Evolutionary conservation across 2,797 vertebrate species (phyloP).

Genomic region (Molossus molossus): DNA sequence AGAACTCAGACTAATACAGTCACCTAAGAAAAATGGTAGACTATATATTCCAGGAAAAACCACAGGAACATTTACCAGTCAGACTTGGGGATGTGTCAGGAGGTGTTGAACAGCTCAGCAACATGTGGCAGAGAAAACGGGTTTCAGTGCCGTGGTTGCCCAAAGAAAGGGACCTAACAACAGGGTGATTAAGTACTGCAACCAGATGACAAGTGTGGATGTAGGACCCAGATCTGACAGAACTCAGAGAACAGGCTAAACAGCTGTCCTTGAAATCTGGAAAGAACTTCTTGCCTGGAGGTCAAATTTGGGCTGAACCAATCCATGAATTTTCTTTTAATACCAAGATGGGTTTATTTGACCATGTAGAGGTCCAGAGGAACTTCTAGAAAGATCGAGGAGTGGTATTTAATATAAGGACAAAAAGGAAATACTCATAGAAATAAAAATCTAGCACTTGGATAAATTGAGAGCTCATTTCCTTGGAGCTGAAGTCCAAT

Average conservation of each 20-base stretch:
- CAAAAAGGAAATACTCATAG: not conserved
- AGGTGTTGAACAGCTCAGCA: not conserved
- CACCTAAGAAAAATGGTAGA: slow-evolving; percentile 15
- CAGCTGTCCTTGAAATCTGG: not conserved
- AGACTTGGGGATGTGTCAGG: not conserved
- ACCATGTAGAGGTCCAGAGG: slow-evolving; percentile 15
- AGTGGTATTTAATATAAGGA: slow-evolving; percentile 48
- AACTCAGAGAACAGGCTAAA: not conserved
- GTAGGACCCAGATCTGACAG: not conserved
- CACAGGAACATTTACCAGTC: not conserved
- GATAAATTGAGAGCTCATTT: slow-evolving; percentile 39
- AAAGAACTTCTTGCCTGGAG: not conserved
- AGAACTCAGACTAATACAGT: not conserved
- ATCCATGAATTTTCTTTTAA: slow-evolving; percentile 36
- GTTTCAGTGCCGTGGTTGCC: not conserved
- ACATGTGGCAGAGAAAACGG: not conserved
- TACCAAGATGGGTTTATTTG: slow-evolving; percentile 46
- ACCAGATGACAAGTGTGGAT: not conserved
- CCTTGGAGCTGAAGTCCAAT: not conserved
- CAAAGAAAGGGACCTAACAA: not conserved
- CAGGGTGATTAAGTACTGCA: not conserved
- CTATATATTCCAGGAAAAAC: not conserved
- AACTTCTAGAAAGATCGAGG: slow-evolving; percentile 30
- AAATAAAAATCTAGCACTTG: slow-evolving; percentile 49
- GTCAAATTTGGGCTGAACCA: slow-evolving; percentile 41